phyloP scores from a whole-genome alignment of 2,113 vertebrate species.

The Lophotis ruficrista region DNA sequence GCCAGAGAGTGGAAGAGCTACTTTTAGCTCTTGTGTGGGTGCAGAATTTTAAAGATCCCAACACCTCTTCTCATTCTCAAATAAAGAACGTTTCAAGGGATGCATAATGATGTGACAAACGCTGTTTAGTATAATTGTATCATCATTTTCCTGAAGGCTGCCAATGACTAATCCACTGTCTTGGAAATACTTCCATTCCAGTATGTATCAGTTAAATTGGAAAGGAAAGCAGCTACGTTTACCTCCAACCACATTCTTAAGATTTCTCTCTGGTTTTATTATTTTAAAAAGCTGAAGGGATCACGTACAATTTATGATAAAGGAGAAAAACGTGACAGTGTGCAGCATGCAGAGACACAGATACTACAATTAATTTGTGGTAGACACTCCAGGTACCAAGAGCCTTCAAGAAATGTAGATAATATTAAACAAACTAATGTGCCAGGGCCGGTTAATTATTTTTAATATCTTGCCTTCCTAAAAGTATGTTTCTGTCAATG shows the following conservation, averaged over 20 bases:
- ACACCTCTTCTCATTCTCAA: neutral
- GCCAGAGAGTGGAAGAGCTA: neutral
- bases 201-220: neutral
- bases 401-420: neutral
- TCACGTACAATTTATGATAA: neutral
- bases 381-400: neutral
- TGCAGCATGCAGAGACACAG: neutral
- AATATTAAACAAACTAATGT: neutral
- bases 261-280: neutral
- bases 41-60: neutral
- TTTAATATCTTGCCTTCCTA: neutral
- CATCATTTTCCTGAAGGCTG: slow-evolving; percentile 32
- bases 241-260: neutral
- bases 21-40: neutral
- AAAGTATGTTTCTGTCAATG: neutral
- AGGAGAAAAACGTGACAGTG: neutral
- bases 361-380: neutral
- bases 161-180: neutral
- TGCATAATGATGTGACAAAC: neutral
- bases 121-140: neutral
- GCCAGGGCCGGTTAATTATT: neutral
- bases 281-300: neutral
- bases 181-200: neutral
- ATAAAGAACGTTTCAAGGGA: neutral
- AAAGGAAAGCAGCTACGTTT: neutral